These are phyloP conservation scores for Numida meleagris DNA, from an alignment of 2,113 vertebrate genomes.

Conservation along the genomic window DNA sequence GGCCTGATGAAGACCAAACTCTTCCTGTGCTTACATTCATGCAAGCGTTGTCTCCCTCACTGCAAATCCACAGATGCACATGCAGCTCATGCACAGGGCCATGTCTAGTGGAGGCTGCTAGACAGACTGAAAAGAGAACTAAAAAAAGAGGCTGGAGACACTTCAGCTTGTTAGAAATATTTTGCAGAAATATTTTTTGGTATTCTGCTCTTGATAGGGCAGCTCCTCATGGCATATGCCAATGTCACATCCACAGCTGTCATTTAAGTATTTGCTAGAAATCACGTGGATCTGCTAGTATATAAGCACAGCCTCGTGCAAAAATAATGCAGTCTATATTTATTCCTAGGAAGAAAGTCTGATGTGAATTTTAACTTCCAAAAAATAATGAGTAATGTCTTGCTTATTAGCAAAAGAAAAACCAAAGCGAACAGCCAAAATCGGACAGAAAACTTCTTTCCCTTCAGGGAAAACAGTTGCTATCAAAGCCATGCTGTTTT, in stretches of 20 bases:
- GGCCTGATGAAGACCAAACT: accelerated
- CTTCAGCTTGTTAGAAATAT: background rate
- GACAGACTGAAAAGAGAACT: constrained; percentile 12
- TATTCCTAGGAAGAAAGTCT: background rate
- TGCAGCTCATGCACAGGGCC: background rate
- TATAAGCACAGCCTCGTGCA: background rate
- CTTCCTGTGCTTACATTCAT: accelerated
- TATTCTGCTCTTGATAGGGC: background rate
- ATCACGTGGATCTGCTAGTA: background rate
- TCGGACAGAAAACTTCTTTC: background rate
- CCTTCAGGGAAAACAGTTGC: background rate
- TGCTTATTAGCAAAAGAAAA: background rate
- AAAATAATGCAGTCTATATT: background rate
- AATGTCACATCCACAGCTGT: background rate
- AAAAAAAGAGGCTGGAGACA: background rate
- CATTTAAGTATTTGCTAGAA: background rate
- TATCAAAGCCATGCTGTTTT: background rate
- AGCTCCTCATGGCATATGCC: accelerated
- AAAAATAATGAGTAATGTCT: background rate
- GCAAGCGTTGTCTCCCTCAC: background rate
- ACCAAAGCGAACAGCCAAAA: background rate
- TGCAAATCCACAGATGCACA: background rate
- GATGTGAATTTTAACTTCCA: background rate
- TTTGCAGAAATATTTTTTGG: background rate
- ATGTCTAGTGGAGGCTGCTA: background rate